Percentiles rank a stretch among this genome's conserved stretches.
Conservation (phyloP, 2,797 vertebrate species). For the Brachymystax lenok region DNA sequence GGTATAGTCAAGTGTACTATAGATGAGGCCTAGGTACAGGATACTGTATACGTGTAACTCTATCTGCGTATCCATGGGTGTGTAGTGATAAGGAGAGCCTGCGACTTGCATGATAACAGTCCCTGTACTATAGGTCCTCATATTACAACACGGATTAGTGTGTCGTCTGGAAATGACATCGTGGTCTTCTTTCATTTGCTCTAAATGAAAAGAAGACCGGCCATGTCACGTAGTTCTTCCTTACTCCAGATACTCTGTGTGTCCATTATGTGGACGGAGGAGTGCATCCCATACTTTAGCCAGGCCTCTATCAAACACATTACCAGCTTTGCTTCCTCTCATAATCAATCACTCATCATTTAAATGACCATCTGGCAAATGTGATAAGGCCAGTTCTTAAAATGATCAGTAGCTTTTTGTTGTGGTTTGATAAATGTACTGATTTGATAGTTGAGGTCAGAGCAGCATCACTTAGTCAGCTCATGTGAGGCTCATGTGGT, state of each 20-base stretch:
- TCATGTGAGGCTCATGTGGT: conserved; percentile 56
- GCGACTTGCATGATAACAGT: conserved; percentile 28
- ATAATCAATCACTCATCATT: background rate
- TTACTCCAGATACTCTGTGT: conserved; percentile 73
- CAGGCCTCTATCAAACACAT: conserved; percentile 34
- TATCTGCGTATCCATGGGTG: conserved; percentile 57
- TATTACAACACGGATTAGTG: conserved; percentile 13
- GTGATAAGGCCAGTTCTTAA: background rate
- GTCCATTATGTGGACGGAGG: conserved; percentile 69
- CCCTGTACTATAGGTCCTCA: conserved; percentile 4
- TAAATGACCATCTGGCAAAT: background rate
- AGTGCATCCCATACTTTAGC: conserved; percentile 80
- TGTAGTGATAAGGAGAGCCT: conserved; percentile 46
- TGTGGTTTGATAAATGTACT: background rate
- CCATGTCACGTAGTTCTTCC: conserved; percentile 83
- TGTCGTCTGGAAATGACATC: conserved; percentile 70
- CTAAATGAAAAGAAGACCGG: conserved; percentile 73
- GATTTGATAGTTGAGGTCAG: conserved; percentile 3
- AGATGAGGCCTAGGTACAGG: conserved; percentile 35
- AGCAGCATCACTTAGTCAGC: background rate
- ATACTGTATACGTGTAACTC: conserved; percentile 56
- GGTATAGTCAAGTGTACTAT: conserved; percentile 50
- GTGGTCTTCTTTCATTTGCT: conserved; percentile 74
- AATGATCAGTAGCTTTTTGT: background rate
- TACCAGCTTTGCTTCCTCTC: background rate